Percentiles rank a stretch among this genome's conserved stretches.
Conservation (phyloP, 2,797 vertebrate genomes). For the Leptatherina wallacei region DNA sequence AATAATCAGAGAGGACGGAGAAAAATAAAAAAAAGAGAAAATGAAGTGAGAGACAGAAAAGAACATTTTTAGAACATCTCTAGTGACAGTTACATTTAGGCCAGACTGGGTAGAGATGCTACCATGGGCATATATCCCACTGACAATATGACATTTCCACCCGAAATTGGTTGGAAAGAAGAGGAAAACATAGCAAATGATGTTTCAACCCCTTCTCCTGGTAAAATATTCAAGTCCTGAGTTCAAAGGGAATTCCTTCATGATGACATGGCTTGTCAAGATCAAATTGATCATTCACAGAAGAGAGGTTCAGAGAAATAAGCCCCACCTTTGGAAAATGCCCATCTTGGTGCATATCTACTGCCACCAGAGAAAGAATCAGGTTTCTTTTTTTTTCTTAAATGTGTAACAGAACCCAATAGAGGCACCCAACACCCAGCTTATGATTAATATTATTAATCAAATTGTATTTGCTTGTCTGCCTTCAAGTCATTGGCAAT, state of each 20-base stretch:
- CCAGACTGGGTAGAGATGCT: constrained; percentile 50
- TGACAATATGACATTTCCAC: constrained; percentile 69
- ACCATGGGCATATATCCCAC: constrained; percentile 61
- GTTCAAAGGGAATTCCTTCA: constrained; percentile 64
- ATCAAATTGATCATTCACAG: constrained; percentile 30
- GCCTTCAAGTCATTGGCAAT: constrained; percentile 43
- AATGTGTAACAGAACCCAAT: constrained; percentile 32
- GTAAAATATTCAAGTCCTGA: constrained; percentile 63
- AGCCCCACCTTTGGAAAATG: constrained; percentile 10
- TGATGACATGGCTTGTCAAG: constrained; percentile 50
- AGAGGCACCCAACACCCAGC: constrained; percentile 12
- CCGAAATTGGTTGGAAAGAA: constrained; percentile 49
- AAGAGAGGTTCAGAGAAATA: constrained; percentile 24
- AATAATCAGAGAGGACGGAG: constrained; percentile 7
- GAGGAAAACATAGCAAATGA: constrained; percentile 61
- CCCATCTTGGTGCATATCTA: neutral
- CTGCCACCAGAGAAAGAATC: neutral
- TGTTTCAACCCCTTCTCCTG: constrained; percentile 45
- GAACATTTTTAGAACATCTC: constrained; percentile 58
- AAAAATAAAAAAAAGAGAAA: constrained; percentile 25
- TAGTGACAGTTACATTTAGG: constrained; percentile 73
- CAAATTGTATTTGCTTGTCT: constrained; percentile 48
- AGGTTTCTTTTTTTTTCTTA: neutral
- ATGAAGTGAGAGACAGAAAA: constrained; percentile 29
- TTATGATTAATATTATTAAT: constrained; percentile 60